Evolutionary conservation across 1,140 invertebrate species (phyloP).

Genomic region (Lordiphosa stackelbergi): DNA sequence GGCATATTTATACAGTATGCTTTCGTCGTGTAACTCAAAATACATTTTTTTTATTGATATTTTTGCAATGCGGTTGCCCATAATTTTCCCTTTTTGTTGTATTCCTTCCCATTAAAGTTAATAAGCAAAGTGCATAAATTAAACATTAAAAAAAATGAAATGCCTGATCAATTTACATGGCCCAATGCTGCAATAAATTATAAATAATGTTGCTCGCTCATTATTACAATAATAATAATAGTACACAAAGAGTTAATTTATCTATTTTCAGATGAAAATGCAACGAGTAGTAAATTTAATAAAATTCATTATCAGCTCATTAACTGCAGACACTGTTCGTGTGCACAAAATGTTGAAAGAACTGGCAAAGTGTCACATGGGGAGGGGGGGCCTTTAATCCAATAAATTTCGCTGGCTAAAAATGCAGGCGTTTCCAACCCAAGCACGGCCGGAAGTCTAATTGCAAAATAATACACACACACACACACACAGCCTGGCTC

Average conservation of each 20-base stretch:
- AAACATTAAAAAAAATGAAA: slow-evolving; percentile 34
- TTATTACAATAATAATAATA: slow-evolving; percentile 32
- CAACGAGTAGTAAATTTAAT: slow-evolving; percentile 66
- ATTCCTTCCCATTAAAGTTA: slow-evolving; percentile 29
- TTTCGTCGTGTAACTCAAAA: neutral
- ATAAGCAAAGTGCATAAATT: slow-evolving; percentile 70
- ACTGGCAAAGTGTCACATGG: too few species aligned
- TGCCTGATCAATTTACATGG: slow-evolving; percentile 54
- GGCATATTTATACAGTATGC: too few species aligned
- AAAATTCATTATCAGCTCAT: slow-evolving; percentile 74
- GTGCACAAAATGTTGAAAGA: slow-evolving; percentile 6
- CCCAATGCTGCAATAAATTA: slow-evolving; percentile 52
- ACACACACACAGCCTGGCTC: slow-evolving; percentile 23
- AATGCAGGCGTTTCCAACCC: slow-evolving; percentile 5
- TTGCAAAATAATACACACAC: slow-evolving; percentile 60
- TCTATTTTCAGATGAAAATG: slow-evolving; percentile 40
- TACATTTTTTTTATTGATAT: neutral
- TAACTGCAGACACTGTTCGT: slow-evolving; percentile 29
- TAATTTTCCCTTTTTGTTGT: neutral
- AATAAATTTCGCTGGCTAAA: slow-evolving; percentile 22
- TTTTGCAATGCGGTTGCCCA: too few species aligned
- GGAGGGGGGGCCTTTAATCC: slow-evolving; percentile 40
- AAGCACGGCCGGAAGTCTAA: slow-evolving; percentile 51
- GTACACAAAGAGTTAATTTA: slow-evolving; percentile 41
- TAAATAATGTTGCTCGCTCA: slow-evolving; percentile 57